Evolutionary conservation across 1,140 invertebrate species (phyloP).

Genomic region (Pentalonia nigronervosa): DNA sequence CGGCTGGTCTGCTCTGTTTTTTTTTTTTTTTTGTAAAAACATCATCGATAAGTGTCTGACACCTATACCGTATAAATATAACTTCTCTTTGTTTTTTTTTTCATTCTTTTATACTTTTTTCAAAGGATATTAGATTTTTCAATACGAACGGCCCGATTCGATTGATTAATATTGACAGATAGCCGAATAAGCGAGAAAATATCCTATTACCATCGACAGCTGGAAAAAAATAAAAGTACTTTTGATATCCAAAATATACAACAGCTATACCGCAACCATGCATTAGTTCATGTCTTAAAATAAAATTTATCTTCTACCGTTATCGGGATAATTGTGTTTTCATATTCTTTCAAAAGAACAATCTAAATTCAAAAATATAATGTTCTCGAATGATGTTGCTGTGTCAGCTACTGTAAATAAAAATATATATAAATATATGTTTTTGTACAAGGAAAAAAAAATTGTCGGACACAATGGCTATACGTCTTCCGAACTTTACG

Average conservation of each 20-base stretch:
- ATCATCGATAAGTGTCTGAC: too few relatives aligned
- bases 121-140: conserved; percentile 30
- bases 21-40: neutral
- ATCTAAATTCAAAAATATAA: neutral
- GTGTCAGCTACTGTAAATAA: neutral
- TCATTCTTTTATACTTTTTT: too few relatives aligned
- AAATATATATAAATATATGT: neutral
- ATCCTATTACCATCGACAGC: neutral
- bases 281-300: neutral
- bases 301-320: neutral
- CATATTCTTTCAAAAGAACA: neutral
- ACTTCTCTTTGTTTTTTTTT: neutral
- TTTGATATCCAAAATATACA: neutral
- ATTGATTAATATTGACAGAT: conserved; percentile 33
- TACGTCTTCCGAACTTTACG: neutral
- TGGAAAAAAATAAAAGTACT: neutral
- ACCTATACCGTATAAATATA: neutral
- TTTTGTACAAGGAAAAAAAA: neutral
- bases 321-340: neutral
- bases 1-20: too few relatives aligned
- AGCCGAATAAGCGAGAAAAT: neutral
- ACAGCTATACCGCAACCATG: too few relatives aligned
- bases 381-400: too few relatives aligned
- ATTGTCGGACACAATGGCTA: neutral
- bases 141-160: neutral